Base-by-base conservation (phyloP, 2,888 invertebrate genomes). In the Tenthredo mesomela region DNA sequence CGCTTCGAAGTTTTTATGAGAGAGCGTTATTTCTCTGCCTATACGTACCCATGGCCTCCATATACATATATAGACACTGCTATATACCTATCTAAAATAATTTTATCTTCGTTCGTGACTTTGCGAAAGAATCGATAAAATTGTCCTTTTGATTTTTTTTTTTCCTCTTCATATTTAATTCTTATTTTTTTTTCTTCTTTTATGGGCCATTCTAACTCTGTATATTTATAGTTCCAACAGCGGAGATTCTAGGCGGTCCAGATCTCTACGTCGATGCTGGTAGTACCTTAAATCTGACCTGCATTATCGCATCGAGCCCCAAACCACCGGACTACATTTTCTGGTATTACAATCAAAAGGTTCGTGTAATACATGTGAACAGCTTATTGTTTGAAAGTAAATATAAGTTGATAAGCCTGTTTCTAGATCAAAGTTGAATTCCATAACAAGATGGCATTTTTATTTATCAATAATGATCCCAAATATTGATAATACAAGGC, bases 201-300 rank as follows among this genome's bases (percentile, higher is more conserved):
- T 58, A 37, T 78, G 65, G 65, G 70, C 50, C 78, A 71, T 84
- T 87, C 75, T 47, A 86, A 75, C 10, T 47, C 33, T 33, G 29
- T 29, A n/a, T 87, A 85, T 50, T 90, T 93, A 70, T 95, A 97
- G 97, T 96, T 91, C 96, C 96, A 85, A 96, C 96, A 85, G 97
- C 97, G 86, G 95, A 96, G 87, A 97, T 97, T 93, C 94, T 96
- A 89, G 96, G 96, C 90, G 96, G 96, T 87, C 96, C 97, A 1
- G 96, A 96, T 94, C 94, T 97, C 89, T 96, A 96, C 94, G 96
- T 97, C 91, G 96, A 96, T 94, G 96, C 96, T 93, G 97, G 96
- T 88, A 96, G 96, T 94, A 96, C 96, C 91, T 96, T 97, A 93
- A 97, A 97, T 94, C 94, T 97, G 89, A 97, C 97, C 88, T 97